A percentile compares a stretch with the other conserved stretches of the same genome.
Conservation (phyloP, 2,113 vertebrate genomes). For the Laticauda colubrina region DNA sequence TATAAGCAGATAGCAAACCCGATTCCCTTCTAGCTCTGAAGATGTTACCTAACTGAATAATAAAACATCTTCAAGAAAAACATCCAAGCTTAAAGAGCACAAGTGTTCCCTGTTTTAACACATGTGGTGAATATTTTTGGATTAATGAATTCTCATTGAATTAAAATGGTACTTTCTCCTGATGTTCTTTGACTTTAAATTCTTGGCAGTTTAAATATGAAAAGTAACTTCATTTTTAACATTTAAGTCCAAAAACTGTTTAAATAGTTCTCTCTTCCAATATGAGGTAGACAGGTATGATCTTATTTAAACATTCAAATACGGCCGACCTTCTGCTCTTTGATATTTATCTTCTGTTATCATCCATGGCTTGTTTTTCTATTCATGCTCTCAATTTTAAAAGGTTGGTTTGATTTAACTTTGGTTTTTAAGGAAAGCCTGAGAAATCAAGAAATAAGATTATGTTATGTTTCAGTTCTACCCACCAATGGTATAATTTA, state of each 20-base stretch:
- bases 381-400: neutral
- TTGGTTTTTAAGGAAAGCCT: neutral
- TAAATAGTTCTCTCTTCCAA: conserved; percentile 4
- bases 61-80: neutral
- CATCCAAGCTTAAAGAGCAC: neutral
- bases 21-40: neutral
- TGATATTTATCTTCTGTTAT: conserved; percentile 8
- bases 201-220: conserved; percentile 9
- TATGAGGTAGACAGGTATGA: neutral
- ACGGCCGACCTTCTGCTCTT: neutral
- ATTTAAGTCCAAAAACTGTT: conserved; percentile 6
- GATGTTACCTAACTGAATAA: neutral
- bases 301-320: conserved; percentile 16
- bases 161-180: neutral
- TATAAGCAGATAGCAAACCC: neutral
- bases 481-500: neutral
- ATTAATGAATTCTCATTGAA: conserved; percentile 1
- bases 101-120: neutral
- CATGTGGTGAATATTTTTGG: neutral
- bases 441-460: neutral
- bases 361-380: neutral
- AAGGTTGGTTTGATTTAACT: conserved; percentile 17
- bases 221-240: conserved; percentile 16
- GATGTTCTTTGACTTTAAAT: neutral
- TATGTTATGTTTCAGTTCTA: neutral